Evolutionary conservation across 2,888 invertebrate species (phyloP), one percentile per base, ranked within the genome.

Genomic region (Cremastinae sp.): DNA sequence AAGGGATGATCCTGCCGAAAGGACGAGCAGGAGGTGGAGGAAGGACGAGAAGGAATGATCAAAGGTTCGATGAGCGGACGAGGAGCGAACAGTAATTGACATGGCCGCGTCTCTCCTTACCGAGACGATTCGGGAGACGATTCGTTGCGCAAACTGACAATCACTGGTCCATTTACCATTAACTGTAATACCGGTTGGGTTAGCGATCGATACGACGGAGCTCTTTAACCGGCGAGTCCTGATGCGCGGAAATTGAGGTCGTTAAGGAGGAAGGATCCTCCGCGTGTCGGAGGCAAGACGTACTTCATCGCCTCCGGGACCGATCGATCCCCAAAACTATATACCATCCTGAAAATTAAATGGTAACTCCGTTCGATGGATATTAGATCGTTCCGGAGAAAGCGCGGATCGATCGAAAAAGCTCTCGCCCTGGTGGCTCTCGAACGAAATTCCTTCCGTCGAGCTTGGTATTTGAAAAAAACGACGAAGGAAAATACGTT

Each of bases 201-300:
- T 51, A 28, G 39, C 35, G 39, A 1, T 51, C 51, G 20, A 35
- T 45, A 12, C 39, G 20, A 20, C 53, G 28, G 28, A 55, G 59
- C 59, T 55, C 55, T 71, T 71, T 65, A 75, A 51, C 76, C 22
- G 53, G 35, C 43, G 41, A 65, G 49, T 55, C 69, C 70, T 66
- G 71, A 66, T 75, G 45, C 77, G 61, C 74, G 77, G 77, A 75
- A 79, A 79, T 74, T 78, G 68, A 78, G 70, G 74, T 79, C 74
- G 75, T 75, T 79, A 74, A 70, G 74, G 79, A 73, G 75, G 75
- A 73, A 70, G 70, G 72, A 75, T 55, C 58, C 68, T 53, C 58
- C 43, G 22, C 18, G 28, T 28, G 14, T 37, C 49, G 16, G 28
- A 14, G 37, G 12, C n/a, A n/a, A 47, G 47, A 58, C 18, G 1